These are phyloP conservation scores for Pedicia rivosa DNA, from an alignment of 2,888 invertebrate genomes.

Conservation along the genomic window DNA sequence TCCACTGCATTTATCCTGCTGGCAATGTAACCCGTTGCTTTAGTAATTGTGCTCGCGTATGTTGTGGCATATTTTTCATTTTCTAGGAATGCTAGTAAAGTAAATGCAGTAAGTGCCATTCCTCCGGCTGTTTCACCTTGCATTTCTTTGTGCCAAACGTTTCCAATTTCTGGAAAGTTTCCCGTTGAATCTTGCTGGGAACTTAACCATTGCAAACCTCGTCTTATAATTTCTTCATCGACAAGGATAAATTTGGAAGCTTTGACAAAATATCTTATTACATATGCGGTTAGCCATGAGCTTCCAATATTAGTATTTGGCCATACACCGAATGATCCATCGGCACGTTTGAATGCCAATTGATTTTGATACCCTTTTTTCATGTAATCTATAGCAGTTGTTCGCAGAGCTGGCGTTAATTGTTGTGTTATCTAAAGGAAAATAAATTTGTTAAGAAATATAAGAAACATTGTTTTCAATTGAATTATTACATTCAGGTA, in stretches of 20 bases:
- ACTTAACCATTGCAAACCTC: slow-evolving; percentile 55
- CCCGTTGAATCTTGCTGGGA: slow-evolving; percentile 54
- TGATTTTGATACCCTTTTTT: slow-evolving; percentile 60
- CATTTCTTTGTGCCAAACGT: slow-evolving; percentile 47
- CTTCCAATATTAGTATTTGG: slow-evolving; percentile 46
- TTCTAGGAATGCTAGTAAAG: slow-evolving; percentile 58
- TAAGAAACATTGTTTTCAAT: too few species aligned
- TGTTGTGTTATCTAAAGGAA: slow-evolving; percentile 17
- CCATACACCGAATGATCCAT: slow-evolving; percentile 71
- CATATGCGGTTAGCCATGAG: slow-evolving; percentile 73
- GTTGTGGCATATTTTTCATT: slow-evolving; percentile 23
- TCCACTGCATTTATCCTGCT: slow-evolving; percentile 43
- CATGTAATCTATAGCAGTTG: slow-evolving; percentile 34
- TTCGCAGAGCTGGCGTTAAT: slow-evolving; percentile 44
- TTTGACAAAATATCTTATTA: slow-evolving; percentile 58
- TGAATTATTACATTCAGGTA: slow-evolving; percentile 39
- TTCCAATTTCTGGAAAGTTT: slow-evolving; percentile 66
- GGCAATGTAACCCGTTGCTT: slow-evolving; percentile 59
- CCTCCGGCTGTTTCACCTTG: slow-evolving; percentile 56
- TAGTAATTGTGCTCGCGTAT: slow-evolving; percentile 52
- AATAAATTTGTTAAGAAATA: too few species aligned
- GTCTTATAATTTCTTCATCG: slow-evolving; percentile 46
- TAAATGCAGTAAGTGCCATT: slow-evolving; percentile 65
- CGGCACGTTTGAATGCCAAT: slow-evolving; percentile 52
- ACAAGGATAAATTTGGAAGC: slow-evolving; percentile 53